Evolutionary conservation across 2,797 vertebrate genomes (phyloP).

Genomic region (Sternotherus odoratus): DNA sequence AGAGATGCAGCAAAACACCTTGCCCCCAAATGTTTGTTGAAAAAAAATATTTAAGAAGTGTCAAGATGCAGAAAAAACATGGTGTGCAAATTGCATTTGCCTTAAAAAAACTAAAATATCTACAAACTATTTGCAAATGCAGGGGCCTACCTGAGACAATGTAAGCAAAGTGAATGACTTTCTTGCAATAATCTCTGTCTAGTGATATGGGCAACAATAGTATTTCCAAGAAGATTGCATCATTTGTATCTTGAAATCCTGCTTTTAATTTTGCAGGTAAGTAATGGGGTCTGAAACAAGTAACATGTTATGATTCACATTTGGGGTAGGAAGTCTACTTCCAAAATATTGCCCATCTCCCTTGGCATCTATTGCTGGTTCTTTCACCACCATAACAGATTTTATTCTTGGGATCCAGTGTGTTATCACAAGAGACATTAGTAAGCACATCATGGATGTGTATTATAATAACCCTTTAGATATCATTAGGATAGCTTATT

Average conservation of each 20-base stretch:
- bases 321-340: neutral
- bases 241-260: neutral
- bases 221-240: neutral
- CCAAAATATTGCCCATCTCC: neutral
- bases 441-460: slow-evolving; percentile 56
- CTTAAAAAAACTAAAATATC: neutral
- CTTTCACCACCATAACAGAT: neutral
- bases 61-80: neutral
- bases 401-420: slow-evolving; percentile 27
- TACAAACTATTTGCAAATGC: neutral
- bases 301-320: neutral
- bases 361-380: neutral
- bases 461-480: slow-evolving; percentile 62
- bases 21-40: neutral
- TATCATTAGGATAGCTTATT: slow-evolving; percentile 63
- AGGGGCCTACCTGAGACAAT: too few relatives aligned
- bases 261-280: neutral
- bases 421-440: slow-evolving; percentile 28
- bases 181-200: neutral
- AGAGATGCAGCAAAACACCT: slow-evolving; percentile 20
- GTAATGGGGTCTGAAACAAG: neutral
- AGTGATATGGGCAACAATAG: neutral
- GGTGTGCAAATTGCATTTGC: neutral
- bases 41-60: neutral
- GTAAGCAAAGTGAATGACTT: neutral